A percentile compares a stretch with the other conserved stretches of the same genome.
Evolutionary conservation across 2,888 invertebrate genomes (phyloP).

Genomic region (Strigamia transsilvanica): DNA sequence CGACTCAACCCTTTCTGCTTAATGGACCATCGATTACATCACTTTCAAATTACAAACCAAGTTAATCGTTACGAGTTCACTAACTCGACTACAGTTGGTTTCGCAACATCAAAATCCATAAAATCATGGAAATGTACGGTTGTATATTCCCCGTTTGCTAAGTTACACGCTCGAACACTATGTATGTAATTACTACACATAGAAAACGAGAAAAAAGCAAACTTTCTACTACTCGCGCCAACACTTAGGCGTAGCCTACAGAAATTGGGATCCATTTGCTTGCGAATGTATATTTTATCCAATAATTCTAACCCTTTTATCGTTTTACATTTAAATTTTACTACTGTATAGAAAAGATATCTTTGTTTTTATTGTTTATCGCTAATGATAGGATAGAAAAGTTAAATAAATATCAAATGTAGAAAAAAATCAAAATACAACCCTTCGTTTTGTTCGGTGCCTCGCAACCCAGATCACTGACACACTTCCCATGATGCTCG

Average conservation of each 20-base stretch:
- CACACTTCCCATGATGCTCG: slow-evolving; percentile 48
- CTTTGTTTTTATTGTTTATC: too few species aligned
- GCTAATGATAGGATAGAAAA: neutral
- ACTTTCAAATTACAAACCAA: slow-evolving; percentile 24
- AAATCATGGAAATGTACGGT: neutral
- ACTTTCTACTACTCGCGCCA: neutral
- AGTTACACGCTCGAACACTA: neutral
- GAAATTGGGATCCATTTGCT: neutral
- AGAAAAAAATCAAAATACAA: neutral
- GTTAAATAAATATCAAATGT: neutral
- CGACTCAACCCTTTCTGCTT: slow-evolving; percentile 32
- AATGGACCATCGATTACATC: slow-evolving; percentile 37
- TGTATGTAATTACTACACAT: neutral
- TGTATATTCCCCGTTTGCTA: neutral
- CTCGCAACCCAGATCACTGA: slow-evolving; percentile 48
- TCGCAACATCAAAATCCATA: neutral
- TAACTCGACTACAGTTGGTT: neutral
- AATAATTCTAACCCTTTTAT: neutral
- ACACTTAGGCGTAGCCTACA: neutral
- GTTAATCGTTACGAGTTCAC: neutral
- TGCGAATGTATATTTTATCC: slow-evolving; percentile 16
- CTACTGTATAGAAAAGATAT: too few species aligned
- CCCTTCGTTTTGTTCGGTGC: slow-evolving; percentile 32
- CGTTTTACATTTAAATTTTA: neutral
- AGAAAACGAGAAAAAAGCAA: neutral